Evolutionary conservation across 2,888 invertebrate species (phyloP).

Genomic region (Microdon myrmicae): DNA sequence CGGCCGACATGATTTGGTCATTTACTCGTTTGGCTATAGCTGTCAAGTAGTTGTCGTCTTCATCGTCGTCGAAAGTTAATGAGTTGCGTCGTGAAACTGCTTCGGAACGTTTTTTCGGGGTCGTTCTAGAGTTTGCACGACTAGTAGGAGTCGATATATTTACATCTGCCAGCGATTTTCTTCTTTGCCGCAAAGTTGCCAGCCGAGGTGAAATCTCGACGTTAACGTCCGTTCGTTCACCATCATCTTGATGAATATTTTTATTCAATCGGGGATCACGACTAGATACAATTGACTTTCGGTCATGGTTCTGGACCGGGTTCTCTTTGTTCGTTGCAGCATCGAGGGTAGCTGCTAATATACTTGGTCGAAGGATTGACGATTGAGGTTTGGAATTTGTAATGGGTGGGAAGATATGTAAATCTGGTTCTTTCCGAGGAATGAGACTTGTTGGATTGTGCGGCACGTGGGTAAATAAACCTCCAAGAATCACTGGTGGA

Average conservation of each 20-base stretch:
- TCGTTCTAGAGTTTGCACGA: constrained; percentile 9
- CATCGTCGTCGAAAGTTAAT: constrained; percentile 41
- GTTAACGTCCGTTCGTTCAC: constrained; percentile 17
- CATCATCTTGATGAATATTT: constrained; percentile 61
- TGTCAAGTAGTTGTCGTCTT: constrained; percentile 65
- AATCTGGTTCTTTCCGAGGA: constrained; percentile 33
- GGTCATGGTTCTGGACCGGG: constrained; percentile 29
- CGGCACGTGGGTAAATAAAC: constrained; percentile 22
- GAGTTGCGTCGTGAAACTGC: constrained; percentile 27
- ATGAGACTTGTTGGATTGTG: constrained; percentile 24
- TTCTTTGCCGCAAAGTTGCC: constrained; percentile 31
- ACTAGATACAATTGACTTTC: constrained; percentile 57
- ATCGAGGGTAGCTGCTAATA: constrained; percentile 54
- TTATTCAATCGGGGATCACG: constrained; percentile 65
- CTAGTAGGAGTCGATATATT: constrained; percentile 11
- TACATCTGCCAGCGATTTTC: constrained; percentile 31
- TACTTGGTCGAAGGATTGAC: constrained; percentile 59
- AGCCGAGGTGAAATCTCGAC: constrained; percentile 21
- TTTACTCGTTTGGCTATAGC: constrained; percentile 66
- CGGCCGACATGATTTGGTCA: constrained; percentile 64
- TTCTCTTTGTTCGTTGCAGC: constrained; percentile 30
- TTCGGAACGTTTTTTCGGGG: constrained; percentile 24
- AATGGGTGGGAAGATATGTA: constrained; percentile 5
- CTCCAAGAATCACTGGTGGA: constrained; percentile 10
- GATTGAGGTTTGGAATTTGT: constrained; percentile 29